Evolutionary conservation across 2,888 invertebrate genomes (phyloP).

Genomic region (Gymnocheta viridis): DNA sequence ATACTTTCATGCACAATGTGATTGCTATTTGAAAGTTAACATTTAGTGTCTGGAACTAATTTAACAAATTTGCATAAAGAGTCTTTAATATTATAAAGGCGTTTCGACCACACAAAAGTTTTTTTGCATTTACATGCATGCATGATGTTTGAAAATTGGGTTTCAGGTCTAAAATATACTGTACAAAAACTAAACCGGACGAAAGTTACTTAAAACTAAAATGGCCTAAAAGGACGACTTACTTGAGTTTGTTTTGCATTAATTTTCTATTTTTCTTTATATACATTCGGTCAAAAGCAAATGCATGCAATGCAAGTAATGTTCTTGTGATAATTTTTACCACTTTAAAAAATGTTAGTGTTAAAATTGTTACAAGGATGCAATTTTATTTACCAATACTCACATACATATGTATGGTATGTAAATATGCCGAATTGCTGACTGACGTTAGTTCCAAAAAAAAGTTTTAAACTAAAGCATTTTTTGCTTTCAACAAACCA

Average conservation of each 20-base stretch:
- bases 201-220: conserved; percentile 34
- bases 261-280: neutral
- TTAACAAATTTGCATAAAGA: conserved; percentile 69
- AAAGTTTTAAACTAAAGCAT: neutral
- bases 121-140: conserved; percentile 64
- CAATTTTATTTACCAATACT: neutral
- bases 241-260: conserved; percentile 36
- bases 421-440: neutral
- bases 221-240: conserved; percentile 28
- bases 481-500: conserved; percentile 3
- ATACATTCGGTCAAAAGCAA: neutral
- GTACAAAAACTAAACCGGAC: conserved; percentile 13
- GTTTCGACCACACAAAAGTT: conserved; percentile 60
- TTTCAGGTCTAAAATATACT: conserved; percentile 20
- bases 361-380: conserved; percentile 42
- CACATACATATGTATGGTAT: too few species aligned
- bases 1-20: conserved; percentile 25
- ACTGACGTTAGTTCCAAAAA: neutral
- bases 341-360: conserved; percentile 31
- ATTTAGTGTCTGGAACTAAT: conserved; percentile 69
- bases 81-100: conserved; percentile 65
- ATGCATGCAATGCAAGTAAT: conserved; percentile 55
- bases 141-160: conserved; percentile 41
- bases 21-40: conserved; percentile 66
- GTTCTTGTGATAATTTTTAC: conserved; percentile 37